Evolutionary conservation across 2,888 invertebrate genomes (phyloP).

Genomic region (Oxystoma pomonae): DNA sequence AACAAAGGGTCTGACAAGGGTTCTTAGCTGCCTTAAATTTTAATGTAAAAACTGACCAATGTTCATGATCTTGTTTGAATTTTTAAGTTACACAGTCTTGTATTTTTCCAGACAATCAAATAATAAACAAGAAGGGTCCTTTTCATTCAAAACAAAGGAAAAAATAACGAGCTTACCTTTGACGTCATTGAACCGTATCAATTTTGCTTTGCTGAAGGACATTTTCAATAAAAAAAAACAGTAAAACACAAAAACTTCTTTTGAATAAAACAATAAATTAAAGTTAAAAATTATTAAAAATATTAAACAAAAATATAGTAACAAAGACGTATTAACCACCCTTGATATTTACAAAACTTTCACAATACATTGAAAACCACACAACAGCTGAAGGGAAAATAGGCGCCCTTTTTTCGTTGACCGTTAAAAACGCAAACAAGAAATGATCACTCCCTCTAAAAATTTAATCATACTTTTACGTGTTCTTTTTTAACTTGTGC

Average conservation of each 20-base stretch:
- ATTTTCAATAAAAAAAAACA: conserved; percentile 33
- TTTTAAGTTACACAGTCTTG: too few relatives aligned
- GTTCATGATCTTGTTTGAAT: too few relatives aligned
- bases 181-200: conserved; percentile 54
- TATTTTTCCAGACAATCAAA: too few relatives aligned
- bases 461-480: neutral
- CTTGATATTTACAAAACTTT: neutral
- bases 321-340: neutral
- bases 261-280: neutral
- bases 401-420: neutral
- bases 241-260: conserved; percentile 3
- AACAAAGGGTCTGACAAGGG: too few relatives aligned
- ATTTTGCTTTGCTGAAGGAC: conserved; percentile 57
- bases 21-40: too few relatives aligned
- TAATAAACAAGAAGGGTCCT: too few relatives aligned
- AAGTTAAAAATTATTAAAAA: neutral
- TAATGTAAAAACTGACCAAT: too few relatives aligned
- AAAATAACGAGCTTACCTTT: conserved; percentile 46
- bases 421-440: conserved; percentile 7
- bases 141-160: too few relatives aligned
- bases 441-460: neutral
- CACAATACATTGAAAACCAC: neutral
- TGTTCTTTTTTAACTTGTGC: neutral
- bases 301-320: neutral
- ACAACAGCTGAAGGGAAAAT: neutral